Percentiles rank a stretch among this genome's conserved stretches.
These are phyloP conservation scores for Proisotoma minuta DNA, from an alignment of 2,888 invertebrate species.

Conservation along the genomic window DNA sequence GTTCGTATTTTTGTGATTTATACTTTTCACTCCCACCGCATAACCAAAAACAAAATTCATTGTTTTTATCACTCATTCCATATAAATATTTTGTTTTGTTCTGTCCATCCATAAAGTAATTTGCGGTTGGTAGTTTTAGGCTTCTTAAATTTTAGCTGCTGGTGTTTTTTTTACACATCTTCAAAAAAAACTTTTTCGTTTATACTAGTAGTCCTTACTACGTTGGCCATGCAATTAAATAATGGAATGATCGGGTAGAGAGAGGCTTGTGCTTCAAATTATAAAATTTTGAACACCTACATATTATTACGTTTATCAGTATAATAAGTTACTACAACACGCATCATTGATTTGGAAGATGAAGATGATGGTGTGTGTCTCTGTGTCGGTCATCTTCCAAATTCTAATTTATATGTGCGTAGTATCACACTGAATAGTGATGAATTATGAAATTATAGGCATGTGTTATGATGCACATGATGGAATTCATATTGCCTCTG, in stretches of 20 bases:
- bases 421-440: no score
- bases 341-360: no score
- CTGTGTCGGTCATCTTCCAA: no score
- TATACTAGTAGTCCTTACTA: no score
- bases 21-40: background rate
- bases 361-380: no score
- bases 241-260: no score
- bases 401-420: no score
- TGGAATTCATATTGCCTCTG: slow-evolving; percentile 1
- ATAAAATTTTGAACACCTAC: no score
- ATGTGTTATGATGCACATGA: background rate
- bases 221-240: background rate
- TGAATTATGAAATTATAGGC: background rate
- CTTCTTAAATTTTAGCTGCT: background rate
- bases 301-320: no score
- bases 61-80: background rate
- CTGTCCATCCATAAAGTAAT: background rate
- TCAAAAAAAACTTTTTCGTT: no score
- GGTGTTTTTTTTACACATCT: background rate
- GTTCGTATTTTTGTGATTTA: slow-evolving; percentile 1
- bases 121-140: background rate
- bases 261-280: no score
- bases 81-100: background rate
- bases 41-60: background rate
- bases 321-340: no score